These are phyloP conservation scores for Eupeodes luniger DNA, from an alignment of 2,888 invertebrate genomes.

Conservation along the genomic window DNA sequence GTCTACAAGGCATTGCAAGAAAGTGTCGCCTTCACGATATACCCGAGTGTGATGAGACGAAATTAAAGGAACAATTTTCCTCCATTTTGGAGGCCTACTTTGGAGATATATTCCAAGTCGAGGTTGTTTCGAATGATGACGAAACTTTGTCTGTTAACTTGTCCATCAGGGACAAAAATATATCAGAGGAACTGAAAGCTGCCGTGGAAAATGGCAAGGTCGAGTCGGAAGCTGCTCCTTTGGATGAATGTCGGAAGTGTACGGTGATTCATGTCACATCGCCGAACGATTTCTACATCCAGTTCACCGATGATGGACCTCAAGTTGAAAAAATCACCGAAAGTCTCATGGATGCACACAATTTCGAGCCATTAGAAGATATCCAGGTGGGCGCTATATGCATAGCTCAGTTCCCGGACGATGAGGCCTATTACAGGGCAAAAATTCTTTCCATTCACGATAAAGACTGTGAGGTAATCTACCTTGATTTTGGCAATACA, in stretches of 20 bases:
- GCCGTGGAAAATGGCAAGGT: slow-evolving; percentile 77
- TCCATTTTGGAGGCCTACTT: slow-evolving; percentile 85
- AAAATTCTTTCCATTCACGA: slow-evolving; percentile 91
- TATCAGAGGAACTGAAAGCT: slow-evolving; percentile 84
- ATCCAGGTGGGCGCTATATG: slow-evolving; percentile 86
- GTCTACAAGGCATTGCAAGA: slow-evolving; percentile 81
- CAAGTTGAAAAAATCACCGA: slow-evolving; percentile 82
- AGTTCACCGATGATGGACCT: slow-evolving; percentile 85
- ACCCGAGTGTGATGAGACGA: slow-evolving; percentile 77
- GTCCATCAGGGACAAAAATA: slow-evolving; percentile 85
- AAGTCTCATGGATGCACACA: slow-evolving; percentile 80
- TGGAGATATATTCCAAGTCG: slow-evolving; percentile 86
- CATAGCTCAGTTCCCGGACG: slow-evolving; percentile 91
- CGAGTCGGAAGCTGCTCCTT: slow-evolving; percentile 78
- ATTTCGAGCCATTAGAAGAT: slow-evolving; percentile 78
- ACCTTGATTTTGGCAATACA: slow-evolving; percentile 89
- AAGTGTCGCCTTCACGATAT: slow-evolving; percentile 79
- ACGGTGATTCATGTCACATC: slow-evolving; percentile 89
- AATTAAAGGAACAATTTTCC: slow-evolving; percentile 80
- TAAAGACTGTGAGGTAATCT: slow-evolving; percentile 90
- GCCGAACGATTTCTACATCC: slow-evolving; percentile 90
- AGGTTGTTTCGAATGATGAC: slow-evolving; percentile 85
- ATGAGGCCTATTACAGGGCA: slow-evolving; percentile 95
- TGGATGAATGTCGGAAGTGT: slow-evolving; percentile 85
- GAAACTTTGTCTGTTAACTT: slow-evolving; percentile 87